Base-by-base conservation (phyloP, 2,797 vertebrate genomes). In the Chaetophractus vellerosus region DNA sequence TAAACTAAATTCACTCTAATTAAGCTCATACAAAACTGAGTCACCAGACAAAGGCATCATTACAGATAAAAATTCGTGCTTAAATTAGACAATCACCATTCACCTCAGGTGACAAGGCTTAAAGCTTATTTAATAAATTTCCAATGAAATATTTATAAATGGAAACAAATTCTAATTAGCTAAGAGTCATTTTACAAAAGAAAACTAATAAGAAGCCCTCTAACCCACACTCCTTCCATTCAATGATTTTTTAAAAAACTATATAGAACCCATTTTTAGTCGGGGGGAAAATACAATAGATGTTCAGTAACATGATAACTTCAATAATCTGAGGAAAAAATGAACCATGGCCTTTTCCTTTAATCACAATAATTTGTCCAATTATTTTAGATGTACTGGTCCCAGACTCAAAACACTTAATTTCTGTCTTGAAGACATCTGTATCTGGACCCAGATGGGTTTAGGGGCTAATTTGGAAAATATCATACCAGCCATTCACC, bases 161-260 rank as follows among this genome's bases (percentile, higher is more conserved):
- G 0, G 94, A 98, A 97, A 97, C 96, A 97, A 96, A 96, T 97
- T 97, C 97, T 97, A 98, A 98, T 97, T 97, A 98, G 96, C 87
- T 92, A 93, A 96, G 38, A 38, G 64, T 94, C 95, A 93, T 92
- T 93, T 95, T 81, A 78, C 90, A 97, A 97, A 94, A 94, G 41
- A 5, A 86, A 91, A 93, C 8, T 36, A 91, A 97, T 72, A 93
- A 95, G 50, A 91, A 84, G 72, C 11, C 36, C 96, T 91, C 76
- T 94, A 96, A 96, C 57, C 24, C 10, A 88, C 5, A 68, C 16
- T 14, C 50, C 96, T 91, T 12, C 26, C 11, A 90, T 94, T 94
- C 79, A 82, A 6, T 31, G 52, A 23, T 86, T 55, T 55, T n/a
- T n/a, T n/a, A 81, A 57, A 91, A 28, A 63, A 96, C 24, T 33